These are phyloP conservation scores for Eilema caniola DNA, from an alignment of 2,888 invertebrate genomes.

Conservation along the genomic window DNA sequence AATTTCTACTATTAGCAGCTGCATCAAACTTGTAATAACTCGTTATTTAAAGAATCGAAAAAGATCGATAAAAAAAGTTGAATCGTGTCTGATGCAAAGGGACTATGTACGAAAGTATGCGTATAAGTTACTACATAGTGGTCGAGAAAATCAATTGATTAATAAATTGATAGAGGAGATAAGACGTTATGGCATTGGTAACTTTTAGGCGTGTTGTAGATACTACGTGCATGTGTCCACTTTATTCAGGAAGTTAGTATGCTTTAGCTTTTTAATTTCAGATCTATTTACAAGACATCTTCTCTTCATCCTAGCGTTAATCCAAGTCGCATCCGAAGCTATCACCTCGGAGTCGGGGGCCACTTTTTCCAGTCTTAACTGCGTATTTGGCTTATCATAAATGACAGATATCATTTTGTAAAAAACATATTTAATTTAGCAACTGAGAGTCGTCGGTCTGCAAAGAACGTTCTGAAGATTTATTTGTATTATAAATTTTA, in stretches of 20 bases:
- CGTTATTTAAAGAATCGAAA: too few relatives aligned
- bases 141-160: not conserved
- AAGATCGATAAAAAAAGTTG: too few relatives aligned
- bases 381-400: too few relatives aligned
- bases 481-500: not conserved
- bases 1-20: too few relatives aligned
- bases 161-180: not conserved
- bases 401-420: too few relatives aligned
- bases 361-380: too few relatives aligned
- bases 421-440: not conserved
- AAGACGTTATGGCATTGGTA: not conserved
- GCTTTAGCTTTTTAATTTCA: not conserved
- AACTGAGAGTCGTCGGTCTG: not conserved
- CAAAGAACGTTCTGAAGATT: not conserved
- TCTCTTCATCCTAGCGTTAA: too few relatives aligned
- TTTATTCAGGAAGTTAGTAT: not conserved
- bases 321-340: too few relatives aligned
- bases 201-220: not conserved
- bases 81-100: too few relatives aligned
- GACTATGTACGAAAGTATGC: too few relatives aligned
- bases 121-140: not conserved
- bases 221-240: not conserved
- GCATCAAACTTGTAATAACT: too few relatives aligned
- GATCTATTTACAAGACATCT: not conserved
- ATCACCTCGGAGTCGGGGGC: too few relatives aligned